phyloP scores from a whole-genome alignment of 2,797 vertebrate species.

The Sebastes taczanowskii region DNA sequence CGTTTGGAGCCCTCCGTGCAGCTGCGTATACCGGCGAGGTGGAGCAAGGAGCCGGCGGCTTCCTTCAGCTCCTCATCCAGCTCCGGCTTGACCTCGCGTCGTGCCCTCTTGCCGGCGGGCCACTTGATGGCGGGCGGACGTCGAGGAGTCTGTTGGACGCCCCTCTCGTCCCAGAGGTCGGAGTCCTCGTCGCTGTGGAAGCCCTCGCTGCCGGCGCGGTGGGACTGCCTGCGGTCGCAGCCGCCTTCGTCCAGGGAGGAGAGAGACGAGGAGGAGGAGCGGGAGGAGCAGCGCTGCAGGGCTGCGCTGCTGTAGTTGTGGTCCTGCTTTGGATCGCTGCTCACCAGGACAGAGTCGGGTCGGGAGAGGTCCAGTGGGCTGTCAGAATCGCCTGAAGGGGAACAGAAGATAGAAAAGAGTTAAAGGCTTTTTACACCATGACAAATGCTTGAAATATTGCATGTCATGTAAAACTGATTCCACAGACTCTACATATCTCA shows the following conservation, averaged over 20 bases:
- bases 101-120: conserved; percentile 82
- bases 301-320: conserved; percentile 97
- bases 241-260: conserved; percentile 93
- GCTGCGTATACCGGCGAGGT: conserved; percentile 95
- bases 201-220: conserved; percentile 91
- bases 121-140: conserved; percentile 75
- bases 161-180: conserved; percentile 85
- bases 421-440: background rate
- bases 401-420: background rate
- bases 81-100: conserved; percentile 88
- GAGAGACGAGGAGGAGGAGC: conserved; percentile 86
- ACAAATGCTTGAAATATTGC: background rate
- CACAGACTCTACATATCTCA: background rate
- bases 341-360: conserved; percentile 84
- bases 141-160: conserved; percentile 65
- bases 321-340: conserved; percentile 94
- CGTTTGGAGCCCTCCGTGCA: conserved; percentile 92
- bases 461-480: background rate
- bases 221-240: conserved; percentile 86
- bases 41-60: conserved; percentile 95
- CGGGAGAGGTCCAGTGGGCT: conserved; percentile 85
- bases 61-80: conserved; percentile 98
- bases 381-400: conserved; percentile 81
- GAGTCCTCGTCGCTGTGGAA: conserved; percentile 96
- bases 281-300: conserved; percentile 90